A percentile compares a stretch with the other conserved stretches of the same genome.
Conservation (phyloP, 2,888 invertebrate genomes). For the Epiblema foenella region DNA sequence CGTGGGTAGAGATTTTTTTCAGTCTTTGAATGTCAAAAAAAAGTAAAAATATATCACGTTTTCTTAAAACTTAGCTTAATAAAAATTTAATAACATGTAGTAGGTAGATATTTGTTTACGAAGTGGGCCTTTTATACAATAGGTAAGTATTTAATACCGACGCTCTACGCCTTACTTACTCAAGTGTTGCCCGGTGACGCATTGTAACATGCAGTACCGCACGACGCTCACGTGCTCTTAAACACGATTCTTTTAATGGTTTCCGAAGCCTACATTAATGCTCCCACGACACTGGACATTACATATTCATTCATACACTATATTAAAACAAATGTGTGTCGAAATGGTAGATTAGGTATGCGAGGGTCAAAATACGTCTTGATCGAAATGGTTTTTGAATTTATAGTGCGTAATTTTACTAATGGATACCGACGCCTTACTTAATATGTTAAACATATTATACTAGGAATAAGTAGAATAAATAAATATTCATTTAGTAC, state of each 20-base stretch:
- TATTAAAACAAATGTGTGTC: constrained; percentile 17
- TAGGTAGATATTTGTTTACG: background rate
- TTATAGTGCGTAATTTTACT: background rate
- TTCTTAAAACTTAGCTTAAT: background rate
- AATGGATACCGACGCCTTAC: background rate
- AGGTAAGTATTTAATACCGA: constrained; percentile 2
- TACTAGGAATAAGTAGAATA: background rate
- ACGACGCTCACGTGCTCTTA: constrained; percentile 2
- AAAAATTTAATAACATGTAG: background rate
- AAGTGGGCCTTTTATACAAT: background rate
- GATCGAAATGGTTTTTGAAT: constrained; percentile 5
- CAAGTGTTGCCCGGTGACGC: constrained; percentile 11
- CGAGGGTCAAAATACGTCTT: constrained; percentile 30
- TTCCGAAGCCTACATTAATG: constrained; percentile 27
- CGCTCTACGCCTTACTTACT: constrained; percentile 12
- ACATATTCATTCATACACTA: constrained; percentile 22
- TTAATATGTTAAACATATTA: background rate
- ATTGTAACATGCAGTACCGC: constrained; percentile 4
- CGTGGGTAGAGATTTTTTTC: no score
- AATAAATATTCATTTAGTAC: background rate
- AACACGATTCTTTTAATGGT: constrained; percentile 26
- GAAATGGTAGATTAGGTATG: constrained; percentile 19
- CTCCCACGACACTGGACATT: constrained; percentile 16
- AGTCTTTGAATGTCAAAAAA: no score
- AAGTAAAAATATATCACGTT: background rate